These are phyloP conservation scores for Gorilla gorilla DNA, from an alignment of 2,113 vertebrate genomes.

Conservation along the genomic window DNA sequence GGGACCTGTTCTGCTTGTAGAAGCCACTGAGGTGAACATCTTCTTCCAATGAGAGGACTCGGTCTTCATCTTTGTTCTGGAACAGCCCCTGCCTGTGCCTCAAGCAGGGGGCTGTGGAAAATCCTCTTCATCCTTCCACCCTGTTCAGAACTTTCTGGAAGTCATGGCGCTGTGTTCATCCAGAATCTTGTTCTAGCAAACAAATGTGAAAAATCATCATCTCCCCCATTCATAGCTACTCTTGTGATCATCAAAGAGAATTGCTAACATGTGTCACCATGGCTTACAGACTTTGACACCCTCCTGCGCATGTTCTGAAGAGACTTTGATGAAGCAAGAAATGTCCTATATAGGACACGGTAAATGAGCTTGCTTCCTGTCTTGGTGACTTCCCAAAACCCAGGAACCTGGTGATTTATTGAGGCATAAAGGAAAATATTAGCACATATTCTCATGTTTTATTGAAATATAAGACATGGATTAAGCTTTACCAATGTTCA, in stretches of 20 bases:
- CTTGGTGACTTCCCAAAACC: neutral
- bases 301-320: neutral
- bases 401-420: neutral
- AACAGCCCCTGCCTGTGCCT: neutral
- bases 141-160: neutral
- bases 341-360: neutral
- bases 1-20: neutral
- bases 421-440: neutral
- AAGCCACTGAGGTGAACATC: neutral
- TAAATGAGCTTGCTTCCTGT: neutral
- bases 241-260: neutral
- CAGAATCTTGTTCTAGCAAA: neutral
- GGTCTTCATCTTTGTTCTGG: neutral
- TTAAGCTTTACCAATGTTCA: neutral
- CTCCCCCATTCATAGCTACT: neutral
- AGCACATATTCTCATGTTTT: neutral
- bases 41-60: neutral
- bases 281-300: neutral
- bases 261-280: neutral
- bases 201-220: neutral
- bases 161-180: neutral
- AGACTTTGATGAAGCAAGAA: neutral
- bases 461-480: neutral
- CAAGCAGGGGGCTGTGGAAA: neutral
- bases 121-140: neutral